phyloP scores from a whole-genome alignment of 2,797 vertebrate genomes.

The Anguilla pacifica region DNA sequence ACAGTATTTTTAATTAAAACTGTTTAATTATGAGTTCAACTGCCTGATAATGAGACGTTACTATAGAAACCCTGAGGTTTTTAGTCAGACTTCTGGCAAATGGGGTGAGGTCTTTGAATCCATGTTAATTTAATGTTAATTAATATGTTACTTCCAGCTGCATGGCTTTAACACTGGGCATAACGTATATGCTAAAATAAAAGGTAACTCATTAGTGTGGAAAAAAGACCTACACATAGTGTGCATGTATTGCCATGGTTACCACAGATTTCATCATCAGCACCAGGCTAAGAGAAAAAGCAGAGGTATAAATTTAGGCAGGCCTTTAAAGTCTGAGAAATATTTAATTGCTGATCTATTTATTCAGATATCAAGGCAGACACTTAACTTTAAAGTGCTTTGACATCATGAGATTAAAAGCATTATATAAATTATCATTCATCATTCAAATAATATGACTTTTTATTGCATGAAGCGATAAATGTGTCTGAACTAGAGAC shows the following conservation, averaged over 20 bases:
- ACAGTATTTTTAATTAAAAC: conserved; percentile 68
- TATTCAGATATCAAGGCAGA: neutral
- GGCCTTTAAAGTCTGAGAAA: neutral
- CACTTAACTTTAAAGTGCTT: neutral
- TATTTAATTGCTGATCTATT: neutral
- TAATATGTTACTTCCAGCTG: conserved; percentile 44
- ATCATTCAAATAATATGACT: no score
- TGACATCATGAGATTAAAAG: no score
- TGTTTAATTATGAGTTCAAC: conserved; percentile 65
- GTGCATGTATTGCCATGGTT: conserved; percentile 34
- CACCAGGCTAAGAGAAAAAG: conserved; percentile 6
- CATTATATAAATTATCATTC: no score
- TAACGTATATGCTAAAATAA: conserved; percentile 5
- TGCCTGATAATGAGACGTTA: conserved; percentile 74
- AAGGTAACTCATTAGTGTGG: conserved; percentile 20
- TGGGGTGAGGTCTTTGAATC: conserved; percentile 47
- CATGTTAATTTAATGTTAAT: conserved; percentile 42
- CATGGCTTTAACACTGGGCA: conserved; percentile 24
- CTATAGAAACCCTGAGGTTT: conserved; percentile 67
- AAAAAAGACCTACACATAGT: conserved; percentile 41
- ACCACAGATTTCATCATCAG: conserved; percentile 18
- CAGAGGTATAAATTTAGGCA: conserved; percentile 15
- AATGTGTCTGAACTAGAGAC: no score
- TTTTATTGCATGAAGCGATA: no score
- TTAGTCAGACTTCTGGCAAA: conserved; percentile 54